Conservation (phyloP, 2,797 vertebrate species). For the Buphagus erythrorhynchus region DNA sequence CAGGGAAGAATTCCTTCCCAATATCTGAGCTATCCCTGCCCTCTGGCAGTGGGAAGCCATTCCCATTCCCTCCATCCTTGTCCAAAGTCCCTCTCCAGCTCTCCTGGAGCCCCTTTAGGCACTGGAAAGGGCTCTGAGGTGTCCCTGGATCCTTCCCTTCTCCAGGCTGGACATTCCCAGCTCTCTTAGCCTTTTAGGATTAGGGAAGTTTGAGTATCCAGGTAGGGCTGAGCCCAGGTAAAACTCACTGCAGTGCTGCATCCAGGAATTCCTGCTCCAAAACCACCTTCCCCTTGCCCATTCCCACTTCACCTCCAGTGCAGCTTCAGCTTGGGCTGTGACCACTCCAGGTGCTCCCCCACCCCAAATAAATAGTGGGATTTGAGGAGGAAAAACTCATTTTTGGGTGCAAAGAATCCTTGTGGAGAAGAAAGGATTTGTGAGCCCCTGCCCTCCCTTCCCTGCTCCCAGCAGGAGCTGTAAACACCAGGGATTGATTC, state of each 20-base stretch:
- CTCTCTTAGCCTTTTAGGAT: not conserved
- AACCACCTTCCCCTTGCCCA: not conserved
- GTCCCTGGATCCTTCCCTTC: accelerated
- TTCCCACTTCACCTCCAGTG: accelerated
- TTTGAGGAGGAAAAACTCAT: not conserved
- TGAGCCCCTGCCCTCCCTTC: not conserved
- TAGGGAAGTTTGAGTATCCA: not conserved
- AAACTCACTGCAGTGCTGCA: not conserved
- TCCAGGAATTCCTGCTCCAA: not conserved
- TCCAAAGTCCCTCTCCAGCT: not conserved
- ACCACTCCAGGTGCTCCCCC: not conserved
- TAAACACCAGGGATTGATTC: conserved; percentile 12
- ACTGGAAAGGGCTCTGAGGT: accelerated
- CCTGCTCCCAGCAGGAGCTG: not conserved
- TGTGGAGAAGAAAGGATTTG: not conserved
- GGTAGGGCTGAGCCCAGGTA: not conserved
- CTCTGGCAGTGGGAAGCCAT: not conserved
- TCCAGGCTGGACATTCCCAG: not conserved
- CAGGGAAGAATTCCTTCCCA: accelerated
- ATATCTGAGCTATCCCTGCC: accelerated
- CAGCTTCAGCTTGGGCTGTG: not conserved
- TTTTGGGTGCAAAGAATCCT: not conserved
- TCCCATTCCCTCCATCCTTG: accelerated
- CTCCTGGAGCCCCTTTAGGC: not conserved
- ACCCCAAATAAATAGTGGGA: accelerated